These are phyloP conservation scores for Heliocidaris tuberculata DNA, from an alignment of 35 echinoderm and acorn worm species.

Conservation along the genomic window DNA sequence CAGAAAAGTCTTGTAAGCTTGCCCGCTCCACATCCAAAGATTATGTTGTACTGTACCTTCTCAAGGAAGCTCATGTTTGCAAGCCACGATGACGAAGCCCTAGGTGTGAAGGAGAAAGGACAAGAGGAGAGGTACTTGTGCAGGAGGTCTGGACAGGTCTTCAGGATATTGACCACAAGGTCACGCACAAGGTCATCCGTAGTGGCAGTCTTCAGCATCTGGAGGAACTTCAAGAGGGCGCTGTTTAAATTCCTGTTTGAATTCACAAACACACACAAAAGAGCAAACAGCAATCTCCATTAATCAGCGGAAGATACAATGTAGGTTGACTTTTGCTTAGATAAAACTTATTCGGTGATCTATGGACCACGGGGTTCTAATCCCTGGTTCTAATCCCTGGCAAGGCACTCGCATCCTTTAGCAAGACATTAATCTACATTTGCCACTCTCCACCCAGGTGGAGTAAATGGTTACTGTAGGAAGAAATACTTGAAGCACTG, in stretches of 20 bases:
- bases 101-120: constrained; percentile 65
- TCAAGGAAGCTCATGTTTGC: constrained; percentile 72
- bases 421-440: too few relatives aligned
- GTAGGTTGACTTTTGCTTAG: too few relatives aligned
- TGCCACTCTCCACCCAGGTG: too few relatives aligned
- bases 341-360: too few relatives aligned
- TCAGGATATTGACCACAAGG: constrained; percentile 68
- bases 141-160: constrained; percentile 81
- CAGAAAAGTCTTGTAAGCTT: too few relatives aligned
- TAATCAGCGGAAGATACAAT: too few relatives aligned
- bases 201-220: constrained; percentile 54
- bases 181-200: constrained; percentile 70
- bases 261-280: not conserved
- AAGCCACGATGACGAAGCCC: constrained; percentile 67
- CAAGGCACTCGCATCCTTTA: too few relatives aligned
- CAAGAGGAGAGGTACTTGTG: constrained; percentile 65
- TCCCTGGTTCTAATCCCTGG: too few relatives aligned
- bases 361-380: too few relatives aligned
- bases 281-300: too few relatives aligned
- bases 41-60: constrained; percentile 56
- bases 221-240: constrained; percentile 68
- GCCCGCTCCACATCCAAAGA: not conserved
- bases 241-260: constrained; percentile 54
- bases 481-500: too few relatives aligned
- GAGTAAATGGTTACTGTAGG: too few relatives aligned